Base-by-base conservation (phyloP, 2,888 invertebrate genomes). In the Lasioglossum villosulum region DNA sequence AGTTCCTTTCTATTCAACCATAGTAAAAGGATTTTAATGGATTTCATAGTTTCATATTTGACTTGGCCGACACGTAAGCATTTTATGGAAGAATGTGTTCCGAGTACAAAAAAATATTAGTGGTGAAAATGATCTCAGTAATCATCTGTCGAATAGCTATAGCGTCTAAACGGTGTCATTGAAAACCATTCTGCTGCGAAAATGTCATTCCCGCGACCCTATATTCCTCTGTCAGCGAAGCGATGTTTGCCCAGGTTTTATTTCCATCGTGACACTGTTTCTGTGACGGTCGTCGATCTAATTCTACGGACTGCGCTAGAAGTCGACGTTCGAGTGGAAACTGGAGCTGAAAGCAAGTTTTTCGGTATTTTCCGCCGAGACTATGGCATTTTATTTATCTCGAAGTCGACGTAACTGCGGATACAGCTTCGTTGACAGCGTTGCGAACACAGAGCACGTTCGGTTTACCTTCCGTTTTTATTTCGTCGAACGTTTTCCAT, bases 281-380 rank as follows among this genome's bases (percentile, higher is more conserved):
- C 30, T n/a, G 42, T 30, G 39, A 70, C 82, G 80, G 75, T 70
- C 30, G 52, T 19, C 42, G 56, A 80, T 75, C 45, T 75, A 75
- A 74, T 82, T 74, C 80, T 30, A 71, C 70, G 56, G 70, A 48
- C 45, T 70, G 39, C 30, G 63, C 4, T 16, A 52, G 39, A 75
- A 72, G 37, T 68, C 19, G 75, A 30, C 30, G 59, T 34, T 30
- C 48, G 23, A 52, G 10, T n/a, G 56, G 56, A 37, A 27, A 37
- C 34, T 6, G n/a, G 42, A 27, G 56, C 48, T 68, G 75, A 81
- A 30, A 59, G 70, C 23, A 82, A 82, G 63, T 45, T 83, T 68
- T 23, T 84, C 27, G 27, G 56, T 74, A 34, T 68, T 80, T 56
- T 59, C 73, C 12, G 34, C 39, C n/a, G 39, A 75, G 23, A 12